These are phyloP conservation scores for Tetraneura akinire DNA, from an alignment of 1,140 invertebrate genomes.

Conservation along the genomic window DNA sequence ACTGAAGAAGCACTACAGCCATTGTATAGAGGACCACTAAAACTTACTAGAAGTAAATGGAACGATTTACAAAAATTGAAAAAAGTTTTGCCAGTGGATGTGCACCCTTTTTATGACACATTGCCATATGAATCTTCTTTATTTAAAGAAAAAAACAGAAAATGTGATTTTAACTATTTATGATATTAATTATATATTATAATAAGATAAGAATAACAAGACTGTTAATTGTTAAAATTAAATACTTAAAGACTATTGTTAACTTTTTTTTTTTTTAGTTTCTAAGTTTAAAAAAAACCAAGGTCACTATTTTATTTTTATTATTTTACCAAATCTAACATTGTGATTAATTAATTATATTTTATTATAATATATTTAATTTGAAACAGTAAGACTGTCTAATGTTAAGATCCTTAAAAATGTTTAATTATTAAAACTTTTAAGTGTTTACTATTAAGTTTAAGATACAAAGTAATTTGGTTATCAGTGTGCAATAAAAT, in stretches of 20 bases:
- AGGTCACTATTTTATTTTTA: too few species aligned
- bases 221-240: slow-evolving; percentile 34
- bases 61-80: slow-evolving; percentile 22
- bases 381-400: not conserved
- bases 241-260: slow-evolving; percentile 15
- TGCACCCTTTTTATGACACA: slow-evolving; percentile 21
- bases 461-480: not conserved
- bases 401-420: not conserved
- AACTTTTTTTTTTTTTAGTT: not conserved
- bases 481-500: too few species aligned
- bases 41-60: slow-evolving; percentile 27
- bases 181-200: slow-evolving; percentile 17
- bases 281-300: too few species aligned
- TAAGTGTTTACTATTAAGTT: not conserved
- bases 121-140: slow-evolving; percentile 6
- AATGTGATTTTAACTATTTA: not conserved
- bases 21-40: not conserved
- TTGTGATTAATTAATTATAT: too few species aligned
- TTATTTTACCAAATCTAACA: too few species aligned
- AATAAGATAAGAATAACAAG: slow-evolving; percentile 5
- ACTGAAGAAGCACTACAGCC: slow-evolving; percentile 13
- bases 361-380: too few species aligned
- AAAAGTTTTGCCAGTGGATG: slow-evolving; percentile 14
- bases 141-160: slow-evolving; percentile 30
- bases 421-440: not conserved